A percentile compares a stretch with the other conserved stretches of the same genome.
phyloP scores from a whole-genome alignment of 2,113 vertebrate species.

The Typhlomys cinereus region DNA sequence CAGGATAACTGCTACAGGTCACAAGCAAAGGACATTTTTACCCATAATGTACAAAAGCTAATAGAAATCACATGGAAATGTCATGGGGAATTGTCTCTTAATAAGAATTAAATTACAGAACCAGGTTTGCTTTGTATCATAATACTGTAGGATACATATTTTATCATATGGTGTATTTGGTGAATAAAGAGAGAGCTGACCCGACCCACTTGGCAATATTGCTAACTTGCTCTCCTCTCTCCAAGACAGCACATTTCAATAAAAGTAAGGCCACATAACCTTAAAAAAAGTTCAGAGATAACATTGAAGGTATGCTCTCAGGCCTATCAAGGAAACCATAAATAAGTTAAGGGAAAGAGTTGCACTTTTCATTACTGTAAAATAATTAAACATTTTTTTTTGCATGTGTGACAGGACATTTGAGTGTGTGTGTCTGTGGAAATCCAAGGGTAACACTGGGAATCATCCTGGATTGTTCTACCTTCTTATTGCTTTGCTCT shows the following conservation, averaged over 20 bases:
- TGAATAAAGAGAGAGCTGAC: not conserved
- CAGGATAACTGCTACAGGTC: too few species aligned
- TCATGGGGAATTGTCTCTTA: not conserved
- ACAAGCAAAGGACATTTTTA: not conserved
- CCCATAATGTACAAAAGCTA: not conserved
- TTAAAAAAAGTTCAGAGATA: not conserved
- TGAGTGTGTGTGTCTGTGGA: too few species aligned
- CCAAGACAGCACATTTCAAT: not conserved
- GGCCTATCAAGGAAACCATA: not conserved
- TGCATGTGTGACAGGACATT: too few species aligned
- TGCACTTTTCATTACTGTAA: not conserved
- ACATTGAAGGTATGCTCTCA: not conserved
- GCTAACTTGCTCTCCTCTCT: not conserved
- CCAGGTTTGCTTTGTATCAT: not conserved
- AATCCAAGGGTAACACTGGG: too few species aligned
- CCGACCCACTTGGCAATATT: not conserved
- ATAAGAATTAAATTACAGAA: not conserved
- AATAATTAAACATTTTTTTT: not conserved
- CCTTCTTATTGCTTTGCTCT: too few species aligned
- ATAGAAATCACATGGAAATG: not conserved
- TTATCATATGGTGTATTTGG: not conserved
- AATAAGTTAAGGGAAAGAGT: not conserved
- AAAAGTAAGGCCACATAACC: not conserved
- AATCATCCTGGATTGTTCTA: too few species aligned
- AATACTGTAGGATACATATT: too few species aligned